Evolutionary conservation across 2,797 vertebrate genomes (phyloP).

Genomic region (Esox lucius): DNA sequence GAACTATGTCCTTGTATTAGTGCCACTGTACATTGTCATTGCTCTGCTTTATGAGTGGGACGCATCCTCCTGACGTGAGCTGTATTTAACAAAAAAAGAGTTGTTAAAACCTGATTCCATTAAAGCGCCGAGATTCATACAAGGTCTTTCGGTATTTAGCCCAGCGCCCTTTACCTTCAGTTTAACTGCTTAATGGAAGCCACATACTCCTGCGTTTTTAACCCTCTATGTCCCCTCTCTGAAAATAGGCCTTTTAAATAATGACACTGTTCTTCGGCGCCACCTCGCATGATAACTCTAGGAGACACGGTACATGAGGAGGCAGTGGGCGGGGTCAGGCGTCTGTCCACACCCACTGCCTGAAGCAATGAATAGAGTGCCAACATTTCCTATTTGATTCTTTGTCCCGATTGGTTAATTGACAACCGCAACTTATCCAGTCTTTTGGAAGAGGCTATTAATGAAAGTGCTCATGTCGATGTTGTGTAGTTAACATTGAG

Average conservation of each 20-base stretch:
- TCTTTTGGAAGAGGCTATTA: conserved; percentile 10
- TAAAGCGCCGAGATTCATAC: conserved; percentile 90
- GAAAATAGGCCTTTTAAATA: conserved; percentile 53
- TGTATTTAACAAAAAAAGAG: conserved; percentile 98
- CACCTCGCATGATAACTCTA: conserved; percentile 25
- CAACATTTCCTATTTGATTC: conserved; percentile 8
- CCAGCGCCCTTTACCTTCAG: conserved; percentile 86
- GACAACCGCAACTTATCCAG: conserved; percentile 1
- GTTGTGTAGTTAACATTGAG: conserved; percentile 12
- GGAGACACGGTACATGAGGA: conserved; percentile 29
- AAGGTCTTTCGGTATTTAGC: conserved; percentile 92
- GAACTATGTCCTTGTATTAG: conserved; percentile 99
- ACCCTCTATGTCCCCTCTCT: conserved; percentile 45
- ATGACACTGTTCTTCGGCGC: conserved; percentile 54
- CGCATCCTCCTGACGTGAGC: conserved; percentile 95
- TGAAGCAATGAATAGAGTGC: conserved; percentile 15
- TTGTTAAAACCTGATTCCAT: conserved; percentile 97
- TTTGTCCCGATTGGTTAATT: conserved; percentile 17
- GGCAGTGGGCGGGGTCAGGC: conserved; percentile 10
- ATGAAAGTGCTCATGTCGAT: conserved; percentile 6
- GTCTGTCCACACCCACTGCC: conserved; percentile 24
- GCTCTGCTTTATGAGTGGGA: conserved; percentile 96
- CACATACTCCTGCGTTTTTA: conserved; percentile 48
- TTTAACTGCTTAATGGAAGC: conserved; percentile 91
- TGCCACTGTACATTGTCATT: conserved; percentile 99